These are phyloP conservation scores for Cebus imitator DNA, from an alignment of 2,113 vertebrate genomes.

Conservation along the genomic window DNA sequence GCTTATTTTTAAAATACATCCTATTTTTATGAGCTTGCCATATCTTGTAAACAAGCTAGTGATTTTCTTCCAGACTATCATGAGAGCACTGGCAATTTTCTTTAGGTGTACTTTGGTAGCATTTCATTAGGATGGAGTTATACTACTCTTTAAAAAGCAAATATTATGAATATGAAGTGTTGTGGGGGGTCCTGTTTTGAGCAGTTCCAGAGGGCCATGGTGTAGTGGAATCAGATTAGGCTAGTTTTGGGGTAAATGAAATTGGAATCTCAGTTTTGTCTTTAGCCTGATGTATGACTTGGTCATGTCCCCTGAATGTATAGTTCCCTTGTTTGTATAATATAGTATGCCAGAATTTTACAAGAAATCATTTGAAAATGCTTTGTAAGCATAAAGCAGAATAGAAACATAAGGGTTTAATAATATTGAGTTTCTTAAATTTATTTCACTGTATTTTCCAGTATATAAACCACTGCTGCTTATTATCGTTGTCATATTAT, in stretches of 20 bases:
- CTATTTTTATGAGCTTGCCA: background rate
- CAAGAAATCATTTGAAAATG: background rate
- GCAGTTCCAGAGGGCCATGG: background rate
- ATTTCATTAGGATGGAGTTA: background rate
- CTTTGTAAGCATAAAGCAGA: background rate
- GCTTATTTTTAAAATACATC: background rate
- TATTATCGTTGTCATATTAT: rapidly evolving
- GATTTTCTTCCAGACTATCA: background rate
- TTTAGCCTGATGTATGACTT: no score
- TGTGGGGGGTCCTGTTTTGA: background rate
- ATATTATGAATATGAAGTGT: background rate
- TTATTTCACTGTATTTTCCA: background rate
- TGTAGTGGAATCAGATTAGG: background rate
- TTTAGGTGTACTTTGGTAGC: no score
- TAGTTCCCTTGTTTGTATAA: background rate
- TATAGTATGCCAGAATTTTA: background rate
- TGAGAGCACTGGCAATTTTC: background rate
- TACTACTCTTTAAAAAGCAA: rapidly evolving
- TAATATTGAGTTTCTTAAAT: background rate
- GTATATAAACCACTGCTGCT: background rate
- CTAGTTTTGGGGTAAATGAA: background rate
- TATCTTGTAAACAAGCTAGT: background rate
- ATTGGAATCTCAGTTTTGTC: background rate
- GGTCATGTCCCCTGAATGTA: rapidly evolving
- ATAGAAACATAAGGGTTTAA: no score